phyloP scores from a whole-genome alignment of 2,797 vertebrate genomes.

The Malurus splendens region DNA sequence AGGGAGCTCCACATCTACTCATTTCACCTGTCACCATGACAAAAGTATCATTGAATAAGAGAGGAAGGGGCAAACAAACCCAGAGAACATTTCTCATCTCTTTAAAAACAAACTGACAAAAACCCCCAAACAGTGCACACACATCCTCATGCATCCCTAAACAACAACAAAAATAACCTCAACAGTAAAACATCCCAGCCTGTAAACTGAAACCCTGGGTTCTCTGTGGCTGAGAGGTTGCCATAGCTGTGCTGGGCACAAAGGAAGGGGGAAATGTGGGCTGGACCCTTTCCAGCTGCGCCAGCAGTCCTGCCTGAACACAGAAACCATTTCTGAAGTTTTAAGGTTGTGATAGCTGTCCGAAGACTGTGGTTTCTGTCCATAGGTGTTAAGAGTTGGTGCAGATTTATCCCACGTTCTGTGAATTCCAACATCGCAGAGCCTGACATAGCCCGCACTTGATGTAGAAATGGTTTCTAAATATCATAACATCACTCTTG shows the following conservation, averaged over 20 bases:
- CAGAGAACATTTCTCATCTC: background rate
- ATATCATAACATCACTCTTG: conserved; percentile 5
- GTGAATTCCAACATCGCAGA: background rate
- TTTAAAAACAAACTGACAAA: background rate
- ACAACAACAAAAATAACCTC: background rate
- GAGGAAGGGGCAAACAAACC: background rate
- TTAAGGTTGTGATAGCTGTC: background rate
- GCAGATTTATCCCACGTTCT: background rate
- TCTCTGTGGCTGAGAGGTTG: background rate
- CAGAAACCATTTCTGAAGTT: rapidly evolving
- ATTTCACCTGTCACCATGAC: background rate
- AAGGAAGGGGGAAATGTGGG: background rate
- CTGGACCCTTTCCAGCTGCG: background rate
- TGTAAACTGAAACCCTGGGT: background rate
- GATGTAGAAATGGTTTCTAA: background rate
- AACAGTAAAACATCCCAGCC: background rate
- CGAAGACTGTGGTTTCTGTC: background rate
- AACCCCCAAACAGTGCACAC: background rate
- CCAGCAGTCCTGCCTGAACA: background rate
- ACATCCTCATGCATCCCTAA: background rate
- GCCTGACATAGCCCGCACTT: background rate
- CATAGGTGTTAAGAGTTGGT: background rate
- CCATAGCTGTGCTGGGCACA: background rate
- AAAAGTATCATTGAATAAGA: background rate
- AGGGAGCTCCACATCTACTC: background rate